Base-by-base conservation (phyloP, 1,140 invertebrate genomes). In the Drosophila watanabei region DNA sequence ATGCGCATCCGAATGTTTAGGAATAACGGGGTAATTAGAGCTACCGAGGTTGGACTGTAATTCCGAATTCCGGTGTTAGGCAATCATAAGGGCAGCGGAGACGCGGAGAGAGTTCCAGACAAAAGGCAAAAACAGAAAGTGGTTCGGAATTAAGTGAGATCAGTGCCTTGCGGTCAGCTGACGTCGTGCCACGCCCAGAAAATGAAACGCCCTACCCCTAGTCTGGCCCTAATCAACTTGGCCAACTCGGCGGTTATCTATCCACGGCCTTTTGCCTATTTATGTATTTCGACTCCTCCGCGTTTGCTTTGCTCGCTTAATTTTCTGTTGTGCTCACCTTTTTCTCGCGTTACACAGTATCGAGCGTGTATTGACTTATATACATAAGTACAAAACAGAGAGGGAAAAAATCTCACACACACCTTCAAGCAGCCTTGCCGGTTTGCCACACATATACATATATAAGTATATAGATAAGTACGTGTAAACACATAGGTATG, bases 321-420 rank as follows among this genome's bases (percentile, higher is more conserved):
- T 79, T 80, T 87, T 88, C 80, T 88, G 85, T 88, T 88, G 85
- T 88, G 85, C 85, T 88, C 85, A 88, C 85, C 78, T 84, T 89
- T 88, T 88, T 88, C 85, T 85, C 77, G 68, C 62, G 33, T 68
- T 84, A 75, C 77, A 73, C 43, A 65, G 14, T 16, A 49, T 5
- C 5, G 43, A 2, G 20, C 9, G 33, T 46, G 69, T 48, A 37
- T 68, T 61, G 30, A 30, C 18, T n/a, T 35, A 46, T 64, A 85
- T 62, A 39, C 35, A 41, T 24, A 51, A 60, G 8, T 30, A 51
- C n/a, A 57, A 82, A 51, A 46, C 49, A 30, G 68, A 72, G 70
- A 72, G 70, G 33, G 54, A 16, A 54, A 49, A 41, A 59, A 43
- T 76, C 75, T 62, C 64, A 70, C 46, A 61, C 77, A 82, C 33